These are phyloP conservation scores for Glossophaga mutica DNA, from an alignment of 2,797 vertebrate genomes.

Conservation along the genomic window DNA sequence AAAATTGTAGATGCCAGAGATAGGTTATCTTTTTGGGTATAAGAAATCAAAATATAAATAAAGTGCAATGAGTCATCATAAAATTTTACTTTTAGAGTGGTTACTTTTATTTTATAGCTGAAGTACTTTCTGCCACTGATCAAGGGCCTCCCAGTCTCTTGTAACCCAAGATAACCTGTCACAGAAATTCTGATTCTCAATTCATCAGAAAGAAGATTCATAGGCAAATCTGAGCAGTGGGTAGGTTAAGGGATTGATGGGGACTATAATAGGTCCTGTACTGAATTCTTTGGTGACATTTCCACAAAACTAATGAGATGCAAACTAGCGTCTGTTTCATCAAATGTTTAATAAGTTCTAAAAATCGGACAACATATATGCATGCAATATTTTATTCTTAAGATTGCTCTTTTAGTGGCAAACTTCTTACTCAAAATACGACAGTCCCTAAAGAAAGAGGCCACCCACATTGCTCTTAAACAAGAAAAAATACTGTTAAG, in stretches of 20 bases:
- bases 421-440: conserved; percentile 54
- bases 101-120: conserved; percentile 21
- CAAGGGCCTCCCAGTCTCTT: not conserved
- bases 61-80: not conserved
- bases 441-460: conserved; percentile 21
- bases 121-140: not conserved
- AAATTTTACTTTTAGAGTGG: not conserved
- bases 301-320: not conserved
- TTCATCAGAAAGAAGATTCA: not conserved
- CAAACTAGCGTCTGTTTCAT: not conserved
- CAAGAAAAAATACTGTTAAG: conserved; percentile 51
- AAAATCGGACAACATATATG: not conserved
- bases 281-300: not conserved
- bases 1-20: not conserved
- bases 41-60: conserved; percentile 27
- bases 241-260: not conserved
- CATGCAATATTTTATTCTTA: conserved; percentile 53
- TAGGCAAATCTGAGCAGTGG: not conserved
- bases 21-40: not conserved
- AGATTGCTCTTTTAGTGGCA: conserved; percentile 46
- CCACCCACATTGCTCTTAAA: conserved; percentile 67
- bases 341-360: not conserved
- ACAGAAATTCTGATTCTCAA: not conserved
- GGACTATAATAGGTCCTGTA: not conserved
- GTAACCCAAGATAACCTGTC: not conserved